Evolutionary conservation across 1,140 invertebrate species (phyloP).

Genomic region (Tachypleus tridentatus): DNA sequence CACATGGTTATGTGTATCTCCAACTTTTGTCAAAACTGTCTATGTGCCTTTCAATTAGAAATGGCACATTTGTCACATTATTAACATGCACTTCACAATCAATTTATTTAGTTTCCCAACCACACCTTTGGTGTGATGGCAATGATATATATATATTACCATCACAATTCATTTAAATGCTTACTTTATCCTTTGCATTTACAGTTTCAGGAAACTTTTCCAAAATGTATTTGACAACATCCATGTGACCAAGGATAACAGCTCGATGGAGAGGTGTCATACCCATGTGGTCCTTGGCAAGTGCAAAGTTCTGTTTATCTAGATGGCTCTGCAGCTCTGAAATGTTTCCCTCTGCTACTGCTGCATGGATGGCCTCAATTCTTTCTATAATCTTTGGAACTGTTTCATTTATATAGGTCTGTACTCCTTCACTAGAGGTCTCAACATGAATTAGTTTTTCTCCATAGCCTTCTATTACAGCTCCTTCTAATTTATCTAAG

Average conservation of each 20-base stretch:
- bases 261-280: conserved; percentile 51
- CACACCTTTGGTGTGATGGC: not conserved
- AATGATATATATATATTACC: not conserved
- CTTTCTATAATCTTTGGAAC: conserved; percentile 66
- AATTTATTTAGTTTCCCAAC: not conserved
- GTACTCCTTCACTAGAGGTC: conserved; percentile 61
- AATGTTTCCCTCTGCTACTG: conserved; percentile 25
- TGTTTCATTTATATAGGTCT: conserved; percentile 45
- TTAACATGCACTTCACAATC: too few species aligned
- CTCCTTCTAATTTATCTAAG: conserved; percentile 62
- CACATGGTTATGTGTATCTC: too few species aligned
- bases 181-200: conserved; percentile 46
- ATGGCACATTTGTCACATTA: too few species aligned
- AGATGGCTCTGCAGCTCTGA: conserved; percentile 20
- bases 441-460: conserved; percentile 33
- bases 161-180: not conserved
- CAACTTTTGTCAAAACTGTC: too few species aligned
- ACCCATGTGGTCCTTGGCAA: conserved; percentile 57
- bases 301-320: conserved; percentile 42
- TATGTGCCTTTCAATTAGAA: too few species aligned
- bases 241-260: conserved; percentile 58
- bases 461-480: conserved; percentile 77
- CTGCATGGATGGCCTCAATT: conserved; percentile 25
- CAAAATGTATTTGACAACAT: conserved; percentile 58
- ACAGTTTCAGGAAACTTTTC: conserved; percentile 51